Evolutionary conservation across 2,797 vertebrate genomes (phyloP), one percentile per base, ranked within the genome.

Genomic region (Ptychobarbus kaznakovi): DNA sequence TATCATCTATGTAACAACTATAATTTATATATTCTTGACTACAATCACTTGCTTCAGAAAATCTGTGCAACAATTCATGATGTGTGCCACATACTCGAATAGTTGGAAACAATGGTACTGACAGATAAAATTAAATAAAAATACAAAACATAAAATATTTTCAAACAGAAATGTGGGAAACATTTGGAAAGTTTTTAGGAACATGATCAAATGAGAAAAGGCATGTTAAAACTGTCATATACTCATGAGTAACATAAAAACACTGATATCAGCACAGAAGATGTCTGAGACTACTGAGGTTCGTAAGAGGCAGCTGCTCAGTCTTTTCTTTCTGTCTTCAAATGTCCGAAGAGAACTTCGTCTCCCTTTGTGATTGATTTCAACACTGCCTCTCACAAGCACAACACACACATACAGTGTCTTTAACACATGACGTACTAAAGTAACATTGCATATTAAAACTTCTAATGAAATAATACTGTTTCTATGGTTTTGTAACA

Each of bases 401-500:
- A n/a, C 63, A 25, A 66, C 53, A 69, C 82, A 80, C 56, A 82
- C 76, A 72, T 8, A 83, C 65, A 42, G 4, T 15, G 73, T 25
- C 80, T 40, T 79, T 84, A 58, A 68, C 76, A 80, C 44, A 25
- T 35, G 42, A 86, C 58, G 82, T 16, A 40, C n/a, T 56, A 44
- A 70, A 85, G 28, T 72, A 72, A 72, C 40, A 65, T 22, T 72
- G 75, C 61, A 80, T 51, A 84, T 56, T 70, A 42, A 32, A 93
- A 86, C 79, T 32, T 83, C 28, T 83, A 92, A 92, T 93, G 90
- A 95, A 86, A 84, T 86, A 90, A 89, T 87, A 90, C 89, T 90
- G 87, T 85, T 89, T 89, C 46, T 56, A 94, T 93, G 93, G 44
- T 28, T 42, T 42, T 84, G 95, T 95, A 95, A 96, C 95, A 96